Base-by-base conservation (phyloP, 92 coral and sea anemone species). In the Micromussa lordhowensis region DNA sequence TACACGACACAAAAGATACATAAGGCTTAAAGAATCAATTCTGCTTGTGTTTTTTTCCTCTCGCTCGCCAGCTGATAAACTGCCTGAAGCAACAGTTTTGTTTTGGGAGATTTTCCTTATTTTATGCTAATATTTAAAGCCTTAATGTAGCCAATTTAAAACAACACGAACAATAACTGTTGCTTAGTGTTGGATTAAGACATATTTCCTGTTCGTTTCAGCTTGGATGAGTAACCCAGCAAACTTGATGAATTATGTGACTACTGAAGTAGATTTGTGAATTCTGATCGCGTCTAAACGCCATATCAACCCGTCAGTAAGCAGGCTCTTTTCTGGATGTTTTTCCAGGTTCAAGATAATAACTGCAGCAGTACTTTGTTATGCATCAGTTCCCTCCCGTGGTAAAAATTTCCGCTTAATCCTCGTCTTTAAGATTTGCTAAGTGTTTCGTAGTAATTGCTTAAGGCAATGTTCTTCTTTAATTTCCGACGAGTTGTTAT, bases 401-500 rank as follows among this genome's bases (percentile, higher is more conserved):
- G 35, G 83, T 35, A 18, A 77, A 31, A 77, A 40, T 77, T 86
- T 86, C 83, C 82, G 83, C 77, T 77, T 76, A 59, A 61, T 58
- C 84, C 68, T 36, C 35, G 34, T 31, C 36, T 78, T 53, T 58
- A 87, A 79, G 36, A 70, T 70, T 87, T 76, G 58, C 7, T 87
- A 79, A 87, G 90, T 80, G 90, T 72, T 44, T 80, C 59, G 58
- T 16, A 26, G 28, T 71, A 72, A 87, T 79, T 79, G 85, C 35
- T 70, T 54, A 68, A 58, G 55, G 80, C 53, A 78, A 49, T 70
- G 90, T 58, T 69, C 90, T 44, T 70, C 86, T 73, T 69, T 80
- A 79, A 87, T 80, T 87, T 87, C 86, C 85, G 85, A 28, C 38
- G 72, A 86, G 79, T 87, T 87, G 85, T 87, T 73, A 87, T 87